These are phyloP conservation scores for Megaceryle maxima DNA, from an alignment of 2,113 vertebrate species.

Conservation along the genomic window DNA sequence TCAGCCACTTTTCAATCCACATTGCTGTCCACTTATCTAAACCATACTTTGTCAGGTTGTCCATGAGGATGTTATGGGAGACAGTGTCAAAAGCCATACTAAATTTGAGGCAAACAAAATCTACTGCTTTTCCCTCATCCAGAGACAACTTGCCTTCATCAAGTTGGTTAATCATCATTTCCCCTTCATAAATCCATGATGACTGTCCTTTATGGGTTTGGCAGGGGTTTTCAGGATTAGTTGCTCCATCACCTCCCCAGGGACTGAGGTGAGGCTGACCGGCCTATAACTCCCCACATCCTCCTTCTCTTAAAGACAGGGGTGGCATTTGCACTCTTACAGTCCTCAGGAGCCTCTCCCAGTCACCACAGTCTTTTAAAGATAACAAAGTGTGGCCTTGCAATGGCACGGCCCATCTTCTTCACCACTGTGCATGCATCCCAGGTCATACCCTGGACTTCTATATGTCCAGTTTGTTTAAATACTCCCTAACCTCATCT, in stretches of 20 bases:
- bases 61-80: not conserved
- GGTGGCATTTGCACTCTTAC: not conserved
- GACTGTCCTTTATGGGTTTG: not conserved
- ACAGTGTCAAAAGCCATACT: not conserved
- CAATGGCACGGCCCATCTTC: not conserved
- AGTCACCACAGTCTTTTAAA: not conserved
- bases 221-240: not conserved
- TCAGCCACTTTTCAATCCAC: not conserved
- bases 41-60: not conserved
- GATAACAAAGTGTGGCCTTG: not conserved
- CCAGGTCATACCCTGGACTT: not conserved
- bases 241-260: no score
- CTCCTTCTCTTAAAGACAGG: not conserved
- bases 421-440: not conserved
- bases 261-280: no score
- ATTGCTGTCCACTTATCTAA: not conserved
- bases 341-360: not conserved
- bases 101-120: not conserved
- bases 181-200: not conserved
- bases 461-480: not conserved
- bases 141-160: no score
- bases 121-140: not conserved
- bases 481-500: not conserved
- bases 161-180: not conserved
- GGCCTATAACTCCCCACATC: not conserved